phyloP scores from a whole-genome alignment of 2,888 invertebrate species.

The Sericinus montela region DNA sequence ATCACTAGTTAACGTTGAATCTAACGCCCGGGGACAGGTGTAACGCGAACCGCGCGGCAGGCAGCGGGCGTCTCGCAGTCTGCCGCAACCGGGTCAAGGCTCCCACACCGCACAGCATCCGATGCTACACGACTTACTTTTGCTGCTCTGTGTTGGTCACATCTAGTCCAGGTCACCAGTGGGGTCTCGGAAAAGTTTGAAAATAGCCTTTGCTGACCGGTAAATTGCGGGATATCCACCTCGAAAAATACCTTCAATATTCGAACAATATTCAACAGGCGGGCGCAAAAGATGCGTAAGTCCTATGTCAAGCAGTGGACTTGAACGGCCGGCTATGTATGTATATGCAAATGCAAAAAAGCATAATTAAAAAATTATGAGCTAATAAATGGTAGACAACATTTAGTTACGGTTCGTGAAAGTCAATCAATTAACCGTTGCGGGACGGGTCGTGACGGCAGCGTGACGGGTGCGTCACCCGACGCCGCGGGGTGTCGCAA shows the following conservation, averaged over 20 bases:
- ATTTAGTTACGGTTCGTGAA: background rate
- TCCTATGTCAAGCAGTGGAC: too few relatives aligned
- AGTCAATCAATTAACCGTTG: background rate
- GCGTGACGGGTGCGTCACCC: slow-evolving; percentile 1
- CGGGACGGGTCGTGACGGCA: background rate
- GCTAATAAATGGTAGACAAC: background rate
- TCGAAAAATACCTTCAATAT: too few relatives aligned
- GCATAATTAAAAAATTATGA: background rate
- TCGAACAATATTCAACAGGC: too few relatives aligned
- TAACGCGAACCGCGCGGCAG: background rate
- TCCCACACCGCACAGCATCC: background rate
- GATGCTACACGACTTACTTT: background rate
- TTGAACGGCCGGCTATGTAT: too few relatives aligned
- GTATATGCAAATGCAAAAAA: too few relatives aligned
- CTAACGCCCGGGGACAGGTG: slow-evolving; percentile 1
- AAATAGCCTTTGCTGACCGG: too few relatives aligned
- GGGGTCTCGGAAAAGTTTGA: too few relatives aligned
- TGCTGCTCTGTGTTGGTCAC: too few relatives aligned
- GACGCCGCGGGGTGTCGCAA: background rate
- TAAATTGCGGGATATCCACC: too few relatives aligned
- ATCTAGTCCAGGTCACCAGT: too few relatives aligned
- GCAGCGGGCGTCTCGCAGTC: slow-evolving; percentile 5
- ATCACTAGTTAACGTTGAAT: too few relatives aligned
- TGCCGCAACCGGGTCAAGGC: slow-evolving; percentile 9
- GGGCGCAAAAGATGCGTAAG: too few relatives aligned